Evolutionary conservation across 2,797 vertebrate species (phyloP).

Genomic region (Halcyon badia): DNA sequence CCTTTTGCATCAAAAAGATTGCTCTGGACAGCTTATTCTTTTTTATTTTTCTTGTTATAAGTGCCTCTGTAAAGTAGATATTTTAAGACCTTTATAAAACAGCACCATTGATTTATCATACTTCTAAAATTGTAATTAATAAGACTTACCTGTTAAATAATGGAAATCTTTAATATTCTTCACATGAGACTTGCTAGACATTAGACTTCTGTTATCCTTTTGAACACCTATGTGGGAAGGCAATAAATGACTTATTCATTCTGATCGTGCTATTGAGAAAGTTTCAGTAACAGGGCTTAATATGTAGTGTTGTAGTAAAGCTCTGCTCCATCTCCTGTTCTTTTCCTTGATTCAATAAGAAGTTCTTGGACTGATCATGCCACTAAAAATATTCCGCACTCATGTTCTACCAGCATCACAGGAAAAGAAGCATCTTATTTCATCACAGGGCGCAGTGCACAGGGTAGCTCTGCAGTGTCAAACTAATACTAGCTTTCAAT

Average conservation of each 20-base stretch:
- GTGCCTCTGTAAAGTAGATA: conserved; percentile 79
- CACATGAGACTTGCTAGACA: conserved; percentile 15
- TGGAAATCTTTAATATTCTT: conserved; percentile 4
- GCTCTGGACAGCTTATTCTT: conserved; percentile 92
- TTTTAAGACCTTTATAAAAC: conserved; percentile 18
- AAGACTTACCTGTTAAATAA: conserved; percentile 75
- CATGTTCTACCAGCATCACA: background rate
- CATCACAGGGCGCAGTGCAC: background rate
- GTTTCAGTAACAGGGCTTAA: background rate
- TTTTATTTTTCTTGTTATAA: conserved; percentile 86
- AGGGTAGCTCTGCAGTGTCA: background rate
- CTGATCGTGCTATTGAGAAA: background rate
- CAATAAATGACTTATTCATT: background rate
- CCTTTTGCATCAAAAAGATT: conserved; percentile 90
- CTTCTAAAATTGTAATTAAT: background rate
- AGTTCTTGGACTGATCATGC: background rate
- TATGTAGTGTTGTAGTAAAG: background rate
- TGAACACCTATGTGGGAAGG: conserved; percentile 50
- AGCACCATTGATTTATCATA: background rate
- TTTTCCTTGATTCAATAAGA: background rate
- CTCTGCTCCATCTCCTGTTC: background rate
- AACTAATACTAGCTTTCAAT: background rate
- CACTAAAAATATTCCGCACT: background rate
- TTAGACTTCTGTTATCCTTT: background rate
- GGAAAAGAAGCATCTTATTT: background rate